Evolutionary conservation across 92 coral and sea anemone genomes (phyloP), one percentile per base, ranked within the genome.

Genomic region (Zoanthus solanderi): DNA sequence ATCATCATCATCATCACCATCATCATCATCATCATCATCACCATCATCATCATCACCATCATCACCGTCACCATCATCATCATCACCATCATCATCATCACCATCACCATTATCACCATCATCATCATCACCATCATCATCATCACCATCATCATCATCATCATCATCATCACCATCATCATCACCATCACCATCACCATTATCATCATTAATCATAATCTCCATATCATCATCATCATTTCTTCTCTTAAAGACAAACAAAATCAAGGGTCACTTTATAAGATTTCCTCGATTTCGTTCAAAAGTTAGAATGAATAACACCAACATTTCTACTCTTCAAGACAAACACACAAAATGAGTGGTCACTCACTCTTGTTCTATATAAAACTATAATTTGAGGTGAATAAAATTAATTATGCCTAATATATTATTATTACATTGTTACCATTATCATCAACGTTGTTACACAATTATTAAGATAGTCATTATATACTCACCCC

Each of bases 401-500:
- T 3, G 42, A 34, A 34, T 34, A 34, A 23, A 23, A 23, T 23
- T 23, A 34, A 34, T 34, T 34, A 34, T 34, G 42, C 2, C 42
- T 34, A 34, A 34, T 34, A 34, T 34, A 34, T 18, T 48, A 9
- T 47, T 47, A 15, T n/a, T 14, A 4, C 0, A 18, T 44, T 12
- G 16, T 30, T 32, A 23, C 23, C 23, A 23, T 23, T 37, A 37
- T 37, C 4, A 37, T 37, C 42, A 37, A 37, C 42, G 2, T 37
- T 1, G 42, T 37, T 37, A 37, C 2, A 37, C 42, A 37, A 37
- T 37, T 37, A 37, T 37, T 37, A 37, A 37, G 2, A 37, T 1
- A 37, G 42, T 37, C 42, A 0, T 74, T 71, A 11, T 8, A 23
- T 28, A 54, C 84, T 72, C 28, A 94, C 97, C 92, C 52, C 80